phyloP scores from a whole-genome alignment of 2,888 invertebrate species.

The Lithophane ornitopus region DNA sequence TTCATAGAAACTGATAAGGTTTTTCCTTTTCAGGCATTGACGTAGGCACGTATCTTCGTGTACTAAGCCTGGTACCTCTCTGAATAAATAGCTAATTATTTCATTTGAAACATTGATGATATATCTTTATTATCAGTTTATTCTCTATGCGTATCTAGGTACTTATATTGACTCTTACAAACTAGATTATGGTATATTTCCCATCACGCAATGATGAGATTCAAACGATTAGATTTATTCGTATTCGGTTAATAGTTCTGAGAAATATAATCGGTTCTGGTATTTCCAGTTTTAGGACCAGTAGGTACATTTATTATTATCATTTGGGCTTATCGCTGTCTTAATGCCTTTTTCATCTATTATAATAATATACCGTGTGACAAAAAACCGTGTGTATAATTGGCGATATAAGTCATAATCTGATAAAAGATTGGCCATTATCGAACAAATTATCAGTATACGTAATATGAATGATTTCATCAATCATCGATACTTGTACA shows the following conservation, averaged over 20 bases:
- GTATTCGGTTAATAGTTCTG: conserved; percentile 13
- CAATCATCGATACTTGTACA: no score
- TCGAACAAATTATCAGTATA: conserved; percentile 7
- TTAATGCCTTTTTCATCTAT: neutral
- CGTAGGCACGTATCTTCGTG: conserved; percentile 13
- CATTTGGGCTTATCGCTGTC: conserved; percentile 3
- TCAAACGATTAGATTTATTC: conserved; percentile 49
- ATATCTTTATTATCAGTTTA: neutral
- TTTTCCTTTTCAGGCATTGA: conserved; percentile 50
- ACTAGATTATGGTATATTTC: conserved; percentile 10
- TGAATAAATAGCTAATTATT: conserved; percentile 20
- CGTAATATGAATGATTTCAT: neutral
- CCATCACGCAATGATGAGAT: conserved; percentile 37
- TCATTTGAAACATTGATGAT: neutral
- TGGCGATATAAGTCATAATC: neutral
- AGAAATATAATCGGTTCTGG: conserved; percentile 18
- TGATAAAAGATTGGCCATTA: conserved; percentile 2
- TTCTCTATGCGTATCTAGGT: neutral
- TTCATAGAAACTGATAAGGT: conserved; percentile 59
- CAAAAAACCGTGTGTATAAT: neutral
- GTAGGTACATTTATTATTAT: neutral
- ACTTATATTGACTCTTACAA: neutral
- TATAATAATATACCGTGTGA: neutral
- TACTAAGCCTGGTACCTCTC: conserved; percentile 3
- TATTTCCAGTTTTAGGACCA: conserved; percentile 12